Evolutionary conservation across 1,140 invertebrate genomes (phyloP), one percentile per base, ranked within the genome.

Genomic region (Cyclargus thomasi): DNA sequence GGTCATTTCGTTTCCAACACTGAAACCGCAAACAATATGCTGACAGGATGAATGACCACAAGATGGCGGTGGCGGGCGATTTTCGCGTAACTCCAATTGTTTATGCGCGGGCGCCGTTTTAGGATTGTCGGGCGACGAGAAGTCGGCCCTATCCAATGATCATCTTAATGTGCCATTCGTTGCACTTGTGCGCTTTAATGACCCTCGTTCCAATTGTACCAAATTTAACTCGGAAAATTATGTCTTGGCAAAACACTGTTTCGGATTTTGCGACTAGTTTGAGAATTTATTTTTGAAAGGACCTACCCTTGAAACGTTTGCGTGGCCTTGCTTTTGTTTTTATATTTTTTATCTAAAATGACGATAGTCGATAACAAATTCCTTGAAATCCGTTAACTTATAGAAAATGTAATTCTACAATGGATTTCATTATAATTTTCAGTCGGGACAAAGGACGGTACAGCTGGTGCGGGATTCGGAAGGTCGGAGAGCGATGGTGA

Each of bases 401-500:
- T 8, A 3, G 0, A 29, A 29, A 29, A 29, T 29, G 5, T 29
- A 7, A 29, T 29, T 29, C 29, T 29, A 5, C 29, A 47, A 47
- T 8, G 11, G 29, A 35, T 14, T 16, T 16, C 2, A 47, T 16
- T 75, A 67, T 72, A 57, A 20, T 75, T 92, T 91, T 71, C 88
- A 93, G 93, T 94, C 94, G 96, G 96, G 35, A 84, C 85, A 81
- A 96, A 96, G 92, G 94, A 96, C 86, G 92, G 95, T 74, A 94
- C 94, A 64, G 93, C 95, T 86, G 94, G 95, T 68, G 92, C 94
- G 57, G 85, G 83, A 6, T 96, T 95, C 78, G 94, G 95, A 68
- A 90, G 93, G 53, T 91, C 93, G 62, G 93, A 95, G 64, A 94
- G 96, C 68, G 95, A 95, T 73, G 97, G 95, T 36, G 97, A 99